A percentile compares a stretch with the other conserved stretches of the same genome.
These are phyloP conservation scores for Bubo bubo DNA, from an alignment of 2,113 vertebrate species.

Conservation along the genomic window DNA sequence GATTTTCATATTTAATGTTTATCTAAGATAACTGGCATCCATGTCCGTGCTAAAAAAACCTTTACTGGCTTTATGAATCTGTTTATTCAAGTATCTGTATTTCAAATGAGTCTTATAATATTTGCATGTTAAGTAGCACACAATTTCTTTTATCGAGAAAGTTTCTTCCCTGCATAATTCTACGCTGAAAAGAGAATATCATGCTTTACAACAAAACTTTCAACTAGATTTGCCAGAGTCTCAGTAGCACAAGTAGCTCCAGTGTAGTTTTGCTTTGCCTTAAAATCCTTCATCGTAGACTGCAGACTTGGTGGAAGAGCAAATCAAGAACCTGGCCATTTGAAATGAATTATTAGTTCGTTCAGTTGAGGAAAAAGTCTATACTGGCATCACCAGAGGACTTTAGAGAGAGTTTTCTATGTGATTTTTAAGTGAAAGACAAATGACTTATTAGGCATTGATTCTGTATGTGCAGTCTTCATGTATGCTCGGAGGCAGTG, in stretches of 20 bases:
- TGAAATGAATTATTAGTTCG: not conserved
- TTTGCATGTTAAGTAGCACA: not conserved
- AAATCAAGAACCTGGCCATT: not conserved
- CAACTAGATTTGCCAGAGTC: not conserved
- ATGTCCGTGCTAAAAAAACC: not conserved
- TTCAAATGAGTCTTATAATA: conserved; percentile 3
- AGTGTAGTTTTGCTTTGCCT: not conserved
- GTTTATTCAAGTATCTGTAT: conserved; percentile 25
- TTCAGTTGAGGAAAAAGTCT: not conserved
- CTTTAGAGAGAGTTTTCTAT: not conserved
- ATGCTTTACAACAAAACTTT: not conserved
- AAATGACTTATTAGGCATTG: not conserved
- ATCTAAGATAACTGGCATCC: not conserved
- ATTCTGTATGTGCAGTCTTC: not conserved
- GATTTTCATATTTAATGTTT: conserved; percentile 30
- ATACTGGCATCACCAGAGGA: not conserved
- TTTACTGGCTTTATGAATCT: not conserved
- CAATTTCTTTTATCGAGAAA: not conserved
- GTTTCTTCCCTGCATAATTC: not conserved
- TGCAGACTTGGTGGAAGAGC: not conserved
- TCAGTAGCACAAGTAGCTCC: not conserved
- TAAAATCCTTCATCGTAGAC: not conserved
- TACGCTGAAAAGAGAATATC: not conserved
- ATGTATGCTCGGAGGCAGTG: fast-evolving
- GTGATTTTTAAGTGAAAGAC: not conserved